Evolutionary conservation across 2,888 invertebrate species (phyloP).

Genomic region (Spilarctia lutea): DNA sequence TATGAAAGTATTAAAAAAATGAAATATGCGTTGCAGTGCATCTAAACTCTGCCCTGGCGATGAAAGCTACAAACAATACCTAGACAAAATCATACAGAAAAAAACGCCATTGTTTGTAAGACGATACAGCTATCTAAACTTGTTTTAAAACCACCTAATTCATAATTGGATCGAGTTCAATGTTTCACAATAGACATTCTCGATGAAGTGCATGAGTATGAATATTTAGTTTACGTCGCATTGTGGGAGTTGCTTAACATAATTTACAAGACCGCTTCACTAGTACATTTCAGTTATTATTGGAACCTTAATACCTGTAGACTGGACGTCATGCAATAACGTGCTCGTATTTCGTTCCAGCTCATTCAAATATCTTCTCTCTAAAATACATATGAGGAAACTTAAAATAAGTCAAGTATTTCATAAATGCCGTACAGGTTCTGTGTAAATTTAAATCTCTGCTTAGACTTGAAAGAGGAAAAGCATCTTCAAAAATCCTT

Average conservation of each 20-base stretch:
- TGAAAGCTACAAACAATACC: neutral
- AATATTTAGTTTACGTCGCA: conserved; percentile 43
- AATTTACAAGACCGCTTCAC: conserved; percentile 57
- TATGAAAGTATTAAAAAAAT: neutral
- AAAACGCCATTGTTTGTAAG: neutral
- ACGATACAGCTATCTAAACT: neutral
- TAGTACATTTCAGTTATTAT: conserved; percentile 71
- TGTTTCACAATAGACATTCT: conserved; percentile 13
- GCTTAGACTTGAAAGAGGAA: conserved; percentile 28
- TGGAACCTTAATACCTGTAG: conserved; percentile 63
- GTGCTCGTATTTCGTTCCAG: conserved; percentile 56
- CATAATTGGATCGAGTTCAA: conserved; percentile 4
- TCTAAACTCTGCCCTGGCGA: neutral
- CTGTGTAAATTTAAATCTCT: conserved; percentile 17
- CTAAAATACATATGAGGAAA: conserved; percentile 31
- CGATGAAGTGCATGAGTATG: conserved; percentile 25
- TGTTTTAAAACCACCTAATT: neutral
- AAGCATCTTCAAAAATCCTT: conserved; percentile 34
- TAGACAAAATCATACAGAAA: neutral
- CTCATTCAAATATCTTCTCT: conserved; percentile 47
- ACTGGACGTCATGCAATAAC: conserved; percentile 62
- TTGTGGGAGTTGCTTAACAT: conserved; percentile 35
- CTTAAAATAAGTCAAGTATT: conserved; percentile 16
- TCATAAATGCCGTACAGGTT: neutral
- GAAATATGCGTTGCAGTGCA: neutral